Conservation (phyloP, 64 coral and sea anemone species). For the Actinia equina region DNA sequence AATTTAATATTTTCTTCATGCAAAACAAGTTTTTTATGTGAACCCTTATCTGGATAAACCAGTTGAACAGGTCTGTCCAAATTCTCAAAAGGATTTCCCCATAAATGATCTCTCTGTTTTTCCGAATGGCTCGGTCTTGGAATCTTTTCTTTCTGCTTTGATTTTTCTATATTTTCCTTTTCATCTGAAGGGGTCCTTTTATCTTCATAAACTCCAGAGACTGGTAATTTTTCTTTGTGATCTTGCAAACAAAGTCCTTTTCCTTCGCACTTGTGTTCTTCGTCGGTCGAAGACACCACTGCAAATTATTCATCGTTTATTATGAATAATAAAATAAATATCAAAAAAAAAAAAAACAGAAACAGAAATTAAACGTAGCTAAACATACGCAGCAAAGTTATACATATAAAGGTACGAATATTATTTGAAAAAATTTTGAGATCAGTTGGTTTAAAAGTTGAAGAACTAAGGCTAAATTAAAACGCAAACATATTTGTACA, state of each 20-base stretch:
- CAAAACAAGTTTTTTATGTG: conserved; percentile 26
- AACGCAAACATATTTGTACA: background rate
- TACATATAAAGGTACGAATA: background rate
- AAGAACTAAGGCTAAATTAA: background rate
- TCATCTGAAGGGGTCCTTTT: background rate
- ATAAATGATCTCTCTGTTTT: background rate
- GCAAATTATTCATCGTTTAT: background rate
- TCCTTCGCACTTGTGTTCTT: background rate
- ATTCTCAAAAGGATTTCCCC: conserved; percentile 8
- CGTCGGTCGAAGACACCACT: background rate
- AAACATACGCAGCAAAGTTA: background rate
- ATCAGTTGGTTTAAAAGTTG: background rate
- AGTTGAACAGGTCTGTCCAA: conserved; percentile 34
- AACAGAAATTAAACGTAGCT: background rate
- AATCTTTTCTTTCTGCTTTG: background rate
- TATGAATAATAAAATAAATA: background rate
- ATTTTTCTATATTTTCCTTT: background rate
- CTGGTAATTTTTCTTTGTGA: background rate
- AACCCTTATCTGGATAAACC: conserved; percentile 15
- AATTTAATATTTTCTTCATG: conserved; percentile 52
- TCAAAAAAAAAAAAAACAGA: background rate
- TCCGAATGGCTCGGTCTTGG: background rate
- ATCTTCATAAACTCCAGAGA: background rate
- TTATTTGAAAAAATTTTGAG: background rate
- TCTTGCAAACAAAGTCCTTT: background rate